phyloP scores from a whole-genome alignment of 2,113 vertebrate species.

The Semnopithecus entellus region DNA sequence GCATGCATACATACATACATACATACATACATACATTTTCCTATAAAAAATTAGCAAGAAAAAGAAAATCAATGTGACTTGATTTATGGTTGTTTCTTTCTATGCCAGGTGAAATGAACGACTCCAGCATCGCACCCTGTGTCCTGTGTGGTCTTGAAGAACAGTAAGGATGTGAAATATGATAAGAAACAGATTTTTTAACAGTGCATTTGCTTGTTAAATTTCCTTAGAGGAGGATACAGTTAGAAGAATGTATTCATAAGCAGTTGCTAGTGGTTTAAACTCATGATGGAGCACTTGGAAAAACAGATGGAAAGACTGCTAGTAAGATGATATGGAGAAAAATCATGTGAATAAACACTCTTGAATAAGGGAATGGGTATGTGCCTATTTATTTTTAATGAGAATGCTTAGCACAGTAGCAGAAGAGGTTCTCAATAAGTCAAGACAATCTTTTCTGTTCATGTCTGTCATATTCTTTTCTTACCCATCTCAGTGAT shows the following conservation, averaged over 20 bases:
- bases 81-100: neutral
- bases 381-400: neutral
- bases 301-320: neutral
- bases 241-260: neutral
- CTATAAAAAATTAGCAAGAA: neutral
- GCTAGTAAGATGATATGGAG: neutral
- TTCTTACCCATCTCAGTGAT: fast-evolving
- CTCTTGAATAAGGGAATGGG: neutral
- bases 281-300: neutral
- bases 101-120: neutral
- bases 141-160: neutral
- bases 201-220: neutral
- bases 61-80: neutral
- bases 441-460: neutral
- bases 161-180: neutral
- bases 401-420: neutral
- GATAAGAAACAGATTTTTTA: neutral
- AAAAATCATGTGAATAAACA: neutral
- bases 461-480: neutral
- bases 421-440: neutral
- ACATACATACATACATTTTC: neutral
- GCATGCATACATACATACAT: neutral
- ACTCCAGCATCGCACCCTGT: neutral
- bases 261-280: neutral
- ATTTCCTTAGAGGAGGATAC: neutral